Evolutionary conservation across 2,113 vertebrate genomes (phyloP).

Genomic region (Centropristis striata): DNA sequence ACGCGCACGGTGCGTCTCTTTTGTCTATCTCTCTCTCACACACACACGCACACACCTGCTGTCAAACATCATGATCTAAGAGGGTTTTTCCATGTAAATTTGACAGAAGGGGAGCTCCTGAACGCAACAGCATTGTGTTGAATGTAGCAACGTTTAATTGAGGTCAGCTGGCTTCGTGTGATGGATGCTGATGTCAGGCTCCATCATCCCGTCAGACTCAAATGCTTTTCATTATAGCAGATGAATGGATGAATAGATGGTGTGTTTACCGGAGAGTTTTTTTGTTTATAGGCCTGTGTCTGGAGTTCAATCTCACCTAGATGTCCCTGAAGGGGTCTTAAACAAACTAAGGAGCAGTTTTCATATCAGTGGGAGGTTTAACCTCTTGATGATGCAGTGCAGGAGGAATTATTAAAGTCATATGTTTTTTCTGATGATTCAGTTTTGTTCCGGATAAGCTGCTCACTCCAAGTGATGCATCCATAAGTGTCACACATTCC

Average conservation of each 20-base stretch:
- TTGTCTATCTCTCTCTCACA: slow-evolving; percentile 27
- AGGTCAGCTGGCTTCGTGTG: slow-evolving; percentile 35
- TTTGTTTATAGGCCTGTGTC: background rate
- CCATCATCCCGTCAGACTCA: slow-evolving; percentile 28
- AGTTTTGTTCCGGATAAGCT: background rate
- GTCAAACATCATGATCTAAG: background rate
- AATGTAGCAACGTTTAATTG: background rate
- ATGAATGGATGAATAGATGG: slow-evolving; percentile 8
- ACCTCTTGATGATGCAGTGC: background rate
- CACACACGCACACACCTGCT: slow-evolving; percentile 40
- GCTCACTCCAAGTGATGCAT: background rate
- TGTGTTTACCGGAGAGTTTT: background rate
- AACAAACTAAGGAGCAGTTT: background rate
- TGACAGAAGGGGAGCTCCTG: background rate
- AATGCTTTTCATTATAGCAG: background rate
- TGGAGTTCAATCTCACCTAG: slow-evolving; percentile 16
- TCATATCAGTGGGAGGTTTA: background rate
- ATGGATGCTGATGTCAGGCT: slow-evolving; percentile 30
- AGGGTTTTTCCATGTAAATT: background rate
- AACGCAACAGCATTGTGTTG: background rate
- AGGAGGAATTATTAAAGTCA: background rate
- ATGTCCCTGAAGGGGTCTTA: slow-evolving; percentile 27
- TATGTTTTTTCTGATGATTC: background rate
- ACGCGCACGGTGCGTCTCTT: slow-evolving; percentile 45
- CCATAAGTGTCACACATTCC: background rate